Evolutionary conservation across 2,888 invertebrate genomes (phyloP).

Genomic region (Amphimallon solstitiale): DNA sequence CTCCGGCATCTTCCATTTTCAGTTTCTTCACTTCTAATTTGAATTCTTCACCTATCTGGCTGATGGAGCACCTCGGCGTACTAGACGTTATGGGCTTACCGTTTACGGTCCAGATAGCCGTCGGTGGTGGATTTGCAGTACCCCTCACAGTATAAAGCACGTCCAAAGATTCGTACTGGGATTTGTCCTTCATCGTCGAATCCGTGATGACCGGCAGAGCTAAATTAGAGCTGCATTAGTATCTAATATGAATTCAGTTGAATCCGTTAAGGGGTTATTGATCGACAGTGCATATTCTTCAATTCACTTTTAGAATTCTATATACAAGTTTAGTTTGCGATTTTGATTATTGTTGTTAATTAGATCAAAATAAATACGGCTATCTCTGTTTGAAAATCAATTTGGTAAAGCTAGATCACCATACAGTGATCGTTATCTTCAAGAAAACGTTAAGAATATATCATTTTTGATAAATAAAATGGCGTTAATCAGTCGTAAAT

Average conservation of each 20-base stretch:
- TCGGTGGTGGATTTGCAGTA: conserved; percentile 80
- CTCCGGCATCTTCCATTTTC: conserved; percentile 78
- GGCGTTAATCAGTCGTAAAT: too few species aligned
- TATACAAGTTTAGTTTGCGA: too few species aligned
- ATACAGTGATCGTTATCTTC: too few species aligned
- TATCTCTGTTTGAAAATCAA: too few species aligned
- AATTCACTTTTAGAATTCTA: too few species aligned
- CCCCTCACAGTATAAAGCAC: conserved; percentile 83
- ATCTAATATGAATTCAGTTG: background rate
- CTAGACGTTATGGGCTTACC: conserved; percentile 75
- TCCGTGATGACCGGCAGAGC: conserved; percentile 78
- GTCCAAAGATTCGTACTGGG: conserved; percentile 83
- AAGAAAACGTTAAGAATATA: too few species aligned
- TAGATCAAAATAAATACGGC: too few species aligned
- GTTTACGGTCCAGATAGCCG: conserved; percentile 82
- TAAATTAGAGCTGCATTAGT: conserved; percentile 52
- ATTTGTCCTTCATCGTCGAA: conserved; percentile 78
- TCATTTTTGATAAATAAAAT: too few species aligned
- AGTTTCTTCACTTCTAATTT: conserved; percentile 78
- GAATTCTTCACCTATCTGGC: conserved; percentile 76
- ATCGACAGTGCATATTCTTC: too few species aligned
- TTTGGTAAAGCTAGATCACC: too few species aligned
- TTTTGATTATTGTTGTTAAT: too few species aligned
- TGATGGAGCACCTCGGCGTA: conserved; percentile 68
- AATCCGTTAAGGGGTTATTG: conserved; percentile 9